Evolutionary conservation across 2,888 invertebrate species (phyloP).

Genomic region (Leistus spinibarbis): DNA sequence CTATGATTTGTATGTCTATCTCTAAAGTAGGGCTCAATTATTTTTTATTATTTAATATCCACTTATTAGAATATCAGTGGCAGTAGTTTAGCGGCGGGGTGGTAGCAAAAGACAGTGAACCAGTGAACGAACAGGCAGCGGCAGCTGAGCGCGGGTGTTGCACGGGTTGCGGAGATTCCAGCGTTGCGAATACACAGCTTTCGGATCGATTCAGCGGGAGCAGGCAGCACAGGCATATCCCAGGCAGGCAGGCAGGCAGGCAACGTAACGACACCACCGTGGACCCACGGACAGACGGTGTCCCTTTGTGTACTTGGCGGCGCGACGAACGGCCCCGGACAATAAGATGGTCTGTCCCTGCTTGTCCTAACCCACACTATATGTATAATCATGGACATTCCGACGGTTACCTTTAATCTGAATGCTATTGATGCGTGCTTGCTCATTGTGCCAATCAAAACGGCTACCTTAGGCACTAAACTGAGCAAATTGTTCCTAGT

Average conservation of each 20-base stretch:
- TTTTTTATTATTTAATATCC: background rate
- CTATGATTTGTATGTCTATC: background rate
- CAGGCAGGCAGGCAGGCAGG: conserved; percentile 47
- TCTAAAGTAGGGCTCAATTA: background rate
- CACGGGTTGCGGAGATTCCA: conserved; percentile 48
- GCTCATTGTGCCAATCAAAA: background rate
- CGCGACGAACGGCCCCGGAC: background rate
- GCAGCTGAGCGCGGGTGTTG: conserved; percentile 47
- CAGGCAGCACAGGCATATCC: conserved; percentile 43
- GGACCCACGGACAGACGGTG: background rate
- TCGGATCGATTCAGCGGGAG: conserved; percentile 48
- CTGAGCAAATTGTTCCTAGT: background rate
- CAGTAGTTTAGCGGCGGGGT: background rate
- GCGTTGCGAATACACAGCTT: conserved; percentile 40
- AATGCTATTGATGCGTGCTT: background rate
- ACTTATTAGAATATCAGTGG: background rate
- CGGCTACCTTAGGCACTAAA: background rate
- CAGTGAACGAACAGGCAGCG: conserved; percentile 30
- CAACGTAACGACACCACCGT: conserved; percentile 44
- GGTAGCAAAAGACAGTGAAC: conserved; percentile 6
- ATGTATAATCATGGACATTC: too few species aligned
- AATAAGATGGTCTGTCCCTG: background rate
- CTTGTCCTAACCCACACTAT: too few species aligned
- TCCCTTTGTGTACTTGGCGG: background rate
- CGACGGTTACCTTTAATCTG: background rate